Evolutionary conservation across 2,113 vertebrate genomes (phyloP).

Genomic region (Caloenas nicobarica): DNA sequence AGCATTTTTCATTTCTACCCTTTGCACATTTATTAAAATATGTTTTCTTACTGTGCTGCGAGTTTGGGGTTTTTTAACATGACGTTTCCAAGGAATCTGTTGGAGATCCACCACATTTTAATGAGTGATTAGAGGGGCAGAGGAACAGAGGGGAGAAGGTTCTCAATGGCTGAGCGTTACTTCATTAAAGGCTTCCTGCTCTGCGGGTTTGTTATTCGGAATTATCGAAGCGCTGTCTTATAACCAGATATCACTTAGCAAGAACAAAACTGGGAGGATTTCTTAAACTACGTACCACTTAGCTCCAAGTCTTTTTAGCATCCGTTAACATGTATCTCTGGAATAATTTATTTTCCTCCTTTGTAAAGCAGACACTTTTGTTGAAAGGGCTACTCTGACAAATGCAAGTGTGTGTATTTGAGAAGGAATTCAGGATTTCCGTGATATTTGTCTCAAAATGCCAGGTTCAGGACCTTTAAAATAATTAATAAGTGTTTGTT

Average conservation of each 20-base stretch:
- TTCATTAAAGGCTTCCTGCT: background rate
- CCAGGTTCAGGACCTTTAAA: background rate
- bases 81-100: background rate
- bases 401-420: background rate
- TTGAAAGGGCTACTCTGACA: background rate
- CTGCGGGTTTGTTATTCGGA: background rate
- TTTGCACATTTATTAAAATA: background rate
- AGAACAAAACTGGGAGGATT: background rate
- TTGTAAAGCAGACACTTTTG: background rate
- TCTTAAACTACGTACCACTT: background rate
- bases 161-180: background rate
- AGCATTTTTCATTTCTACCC: background rate
- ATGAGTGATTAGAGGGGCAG: background rate
- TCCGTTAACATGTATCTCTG: accelerated
- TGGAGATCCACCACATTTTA: background rate
- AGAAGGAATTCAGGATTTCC: background rate
- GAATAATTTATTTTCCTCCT: background rate
- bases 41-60: background rate
- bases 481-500: background rate
- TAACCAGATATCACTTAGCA: background rate
- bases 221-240: background rate
- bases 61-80: background rate
- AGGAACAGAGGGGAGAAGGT: background rate
- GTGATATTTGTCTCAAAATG: background rate
- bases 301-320: background rate